Conservation (phyloP, 2,888 invertebrate genomes). For the Cyaniris semiargus region DNA sequence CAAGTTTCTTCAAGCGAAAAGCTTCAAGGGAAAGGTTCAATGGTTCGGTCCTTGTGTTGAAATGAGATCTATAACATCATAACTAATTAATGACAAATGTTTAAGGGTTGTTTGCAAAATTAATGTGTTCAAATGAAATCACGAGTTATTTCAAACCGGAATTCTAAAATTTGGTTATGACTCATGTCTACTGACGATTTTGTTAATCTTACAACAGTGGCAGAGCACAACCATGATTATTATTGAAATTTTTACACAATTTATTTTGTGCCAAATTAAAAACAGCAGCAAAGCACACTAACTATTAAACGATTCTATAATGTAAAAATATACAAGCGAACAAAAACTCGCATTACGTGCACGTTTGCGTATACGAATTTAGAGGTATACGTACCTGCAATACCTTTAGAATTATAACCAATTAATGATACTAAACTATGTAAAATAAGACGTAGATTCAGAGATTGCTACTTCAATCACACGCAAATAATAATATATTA, state of each 20-base stretch:
- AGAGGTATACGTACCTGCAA: slow-evolving; percentile 1
- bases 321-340: not conserved
- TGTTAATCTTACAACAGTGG: not conserved
- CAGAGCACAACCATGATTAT: not conserved
- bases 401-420: not conserved
- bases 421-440: not conserved
- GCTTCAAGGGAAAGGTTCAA: not conserved
- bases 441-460: not conserved
- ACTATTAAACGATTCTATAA: not conserved
- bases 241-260: not conserved
- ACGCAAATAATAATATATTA: not conserved
- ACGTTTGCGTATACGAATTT: not conserved
- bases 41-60: not conserved
- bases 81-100: slow-evolving; percentile 8
- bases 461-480: not conserved
- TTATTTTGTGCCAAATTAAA: not conserved
- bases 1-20: slow-evolving; percentile 8
- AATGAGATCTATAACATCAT: not conserved
- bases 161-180: not conserved
- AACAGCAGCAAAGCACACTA: slow-evolving; percentile 7
- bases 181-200: not conserved
- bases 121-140: not conserved
- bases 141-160: not conserved
- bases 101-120: not conserved
- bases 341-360: slow-evolving; percentile 6